A percentile compares a stretch with the other conserved stretches of the same genome.
These are phyloP conservation scores for Trichomycterus rosablanca DNA, from an alignment of 2,113 vertebrate genomes.

Conservation along the genomic window DNA sequence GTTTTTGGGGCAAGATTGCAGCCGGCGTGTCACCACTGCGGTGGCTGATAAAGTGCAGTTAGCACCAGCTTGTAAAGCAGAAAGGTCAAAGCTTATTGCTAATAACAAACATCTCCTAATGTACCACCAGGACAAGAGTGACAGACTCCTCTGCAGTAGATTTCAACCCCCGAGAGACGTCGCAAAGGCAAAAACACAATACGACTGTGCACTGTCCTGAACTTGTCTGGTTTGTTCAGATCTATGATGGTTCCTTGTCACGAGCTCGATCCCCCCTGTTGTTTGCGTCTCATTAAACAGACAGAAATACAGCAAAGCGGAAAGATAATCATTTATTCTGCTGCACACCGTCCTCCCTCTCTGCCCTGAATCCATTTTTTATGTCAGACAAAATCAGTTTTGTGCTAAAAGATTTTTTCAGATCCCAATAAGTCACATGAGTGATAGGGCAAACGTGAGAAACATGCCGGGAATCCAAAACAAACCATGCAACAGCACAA, in stretches of 20 bases:
- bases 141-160: too few relatives aligned
- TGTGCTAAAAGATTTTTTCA: slow-evolving; percentile 20
- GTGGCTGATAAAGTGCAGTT: too few relatives aligned
- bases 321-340: slow-evolving; percentile 16
- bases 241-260: background rate
- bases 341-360: slow-evolving; percentile 3
- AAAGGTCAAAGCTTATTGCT: slow-evolving; percentile 41
- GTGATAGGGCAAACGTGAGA: background rate
- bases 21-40: too few relatives aligned
- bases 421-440: background rate
- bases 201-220: too few relatives aligned
- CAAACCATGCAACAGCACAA: too few relatives aligned
- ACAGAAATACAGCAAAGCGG: background rate
- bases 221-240: background rate
- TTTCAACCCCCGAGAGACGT: too few relatives aligned
- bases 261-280: background rate
- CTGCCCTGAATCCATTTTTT: slow-evolving; percentile 28
- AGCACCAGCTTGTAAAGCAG: slow-evolving; percentile 7
- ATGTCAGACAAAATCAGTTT: slow-evolving; percentile 19
- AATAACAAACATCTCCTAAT: slow-evolving; percentile 26
- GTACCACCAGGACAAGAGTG: too few relatives aligned
- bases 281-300: slow-evolving; percentile 28
- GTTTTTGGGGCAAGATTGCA: too few relatives aligned
- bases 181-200: too few relatives aligned
- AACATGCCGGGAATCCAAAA: too few relatives aligned